Percentiles rank a stretch among this genome's conserved stretches.
phyloP scores from a whole-genome alignment of 2,797 vertebrate species.

The Lithobates pipiens region DNA sequence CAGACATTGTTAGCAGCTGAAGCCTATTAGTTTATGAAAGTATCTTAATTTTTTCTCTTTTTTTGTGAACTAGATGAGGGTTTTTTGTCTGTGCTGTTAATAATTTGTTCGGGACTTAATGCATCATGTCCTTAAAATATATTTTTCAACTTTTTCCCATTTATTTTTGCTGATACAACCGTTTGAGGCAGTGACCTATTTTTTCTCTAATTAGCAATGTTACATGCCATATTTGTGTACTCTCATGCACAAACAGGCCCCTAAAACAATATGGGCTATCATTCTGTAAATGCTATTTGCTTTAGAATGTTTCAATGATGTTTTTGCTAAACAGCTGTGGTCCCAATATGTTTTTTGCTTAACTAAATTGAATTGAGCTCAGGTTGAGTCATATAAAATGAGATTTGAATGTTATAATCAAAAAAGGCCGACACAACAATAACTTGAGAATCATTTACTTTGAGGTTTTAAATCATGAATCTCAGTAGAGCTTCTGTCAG shows the following conservation, averaged over 20 bases:
- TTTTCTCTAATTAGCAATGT: neutral
- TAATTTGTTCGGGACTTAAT: neutral
- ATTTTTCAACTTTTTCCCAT: neutral
- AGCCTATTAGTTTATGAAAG: conserved; percentile 58
- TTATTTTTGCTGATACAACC: neutral
- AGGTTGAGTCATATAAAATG: no score
- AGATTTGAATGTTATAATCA: no score
- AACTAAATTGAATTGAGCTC: no score
- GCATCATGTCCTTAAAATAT: neutral
- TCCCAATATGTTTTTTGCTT: no score
- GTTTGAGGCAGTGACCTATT: neutral
- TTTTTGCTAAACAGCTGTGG: no score
- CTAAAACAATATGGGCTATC: neutral
- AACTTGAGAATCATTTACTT: no score
- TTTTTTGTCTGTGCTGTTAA: conserved; percentile 21
- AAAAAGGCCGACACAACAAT: no score
- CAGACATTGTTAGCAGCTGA: conserved; percentile 62
- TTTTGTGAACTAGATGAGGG: conserved; percentile 39
- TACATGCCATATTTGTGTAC: neutral
- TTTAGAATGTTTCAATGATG: no score
- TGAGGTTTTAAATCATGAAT: no score
- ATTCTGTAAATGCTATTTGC: no score
- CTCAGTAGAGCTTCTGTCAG: no score
- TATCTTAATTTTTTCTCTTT: conserved; percentile 41
- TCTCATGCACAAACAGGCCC: neutral